Percentiles rank a stretch among this genome's conserved stretches.
These are phyloP conservation scores for Lasius platythorax DNA, from an alignment of 2,888 invertebrate species.

Conservation along the genomic window DNA sequence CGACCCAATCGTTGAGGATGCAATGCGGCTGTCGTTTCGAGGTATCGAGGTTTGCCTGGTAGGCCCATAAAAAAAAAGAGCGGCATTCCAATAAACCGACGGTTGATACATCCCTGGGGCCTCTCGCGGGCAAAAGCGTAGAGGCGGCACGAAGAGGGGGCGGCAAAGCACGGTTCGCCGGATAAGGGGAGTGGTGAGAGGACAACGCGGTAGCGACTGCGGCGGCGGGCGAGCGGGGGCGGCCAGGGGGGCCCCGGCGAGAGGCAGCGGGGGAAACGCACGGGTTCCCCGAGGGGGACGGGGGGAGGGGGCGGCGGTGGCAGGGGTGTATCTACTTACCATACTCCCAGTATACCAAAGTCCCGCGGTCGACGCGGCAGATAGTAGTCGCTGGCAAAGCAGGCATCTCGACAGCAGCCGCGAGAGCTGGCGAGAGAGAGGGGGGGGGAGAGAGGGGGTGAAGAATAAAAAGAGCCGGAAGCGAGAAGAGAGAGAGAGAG, in stretches of 20 bases:
- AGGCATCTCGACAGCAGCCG: constrained; percentile 74
- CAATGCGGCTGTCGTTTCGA: background rate
- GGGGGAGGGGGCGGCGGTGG: constrained; percentile 73
- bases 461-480: constrained; percentile 58
- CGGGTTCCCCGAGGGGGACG: constrained; percentile 64
- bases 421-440: constrained; percentile 54
- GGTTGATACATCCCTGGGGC: constrained; percentile 73
- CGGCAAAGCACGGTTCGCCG: constrained; percentile 65
- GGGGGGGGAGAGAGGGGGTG: constrained; percentile 29
- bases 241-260: constrained; percentile 68
- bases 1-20: background rate
- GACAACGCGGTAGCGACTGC: constrained; percentile 53
- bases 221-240: constrained; percentile 64
- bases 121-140: constrained; percentile 59
- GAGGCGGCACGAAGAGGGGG: constrained; percentile 55
- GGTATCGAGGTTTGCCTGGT: constrained; percentile 3
- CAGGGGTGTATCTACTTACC: constrained; percentile 85
- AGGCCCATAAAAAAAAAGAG: constrained; percentile 10
- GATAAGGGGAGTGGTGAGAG: constrained; percentile 62
- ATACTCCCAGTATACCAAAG: constrained; percentile 84
- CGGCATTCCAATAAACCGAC: constrained; percentile 43
- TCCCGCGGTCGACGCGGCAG: constrained; percentile 81
- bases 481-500: constrained; percentile 51
- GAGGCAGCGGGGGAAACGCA: constrained; percentile 70
- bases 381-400: constrained; percentile 83